Conservation (phyloP, 2,113 vertebrate species). For the Vombatus ursinus region DNA sequence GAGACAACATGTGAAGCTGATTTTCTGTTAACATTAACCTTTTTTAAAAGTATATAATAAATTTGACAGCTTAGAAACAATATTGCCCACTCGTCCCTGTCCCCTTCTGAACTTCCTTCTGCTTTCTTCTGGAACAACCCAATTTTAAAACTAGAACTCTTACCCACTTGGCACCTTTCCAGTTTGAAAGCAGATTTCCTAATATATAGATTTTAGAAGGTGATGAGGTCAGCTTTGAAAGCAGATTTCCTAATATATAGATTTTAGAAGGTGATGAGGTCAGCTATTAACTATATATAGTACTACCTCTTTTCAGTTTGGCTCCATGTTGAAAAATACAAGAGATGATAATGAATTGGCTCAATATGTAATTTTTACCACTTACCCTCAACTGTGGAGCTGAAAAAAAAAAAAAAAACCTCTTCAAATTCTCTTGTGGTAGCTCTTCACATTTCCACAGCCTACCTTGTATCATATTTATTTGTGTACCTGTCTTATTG, state of each 20-base stretch:
- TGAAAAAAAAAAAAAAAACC: background rate
- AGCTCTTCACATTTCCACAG: background rate
- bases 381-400: background rate
- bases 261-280: background rate
- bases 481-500: background rate
- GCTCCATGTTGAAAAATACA: background rate
- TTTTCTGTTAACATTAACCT: background rate
- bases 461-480: background rate
- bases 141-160: constrained; percentile 50
- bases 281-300: background rate
- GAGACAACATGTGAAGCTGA: background rate
- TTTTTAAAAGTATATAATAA: background rate
- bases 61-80: background rate
- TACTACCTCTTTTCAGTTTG: background rate
- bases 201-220: background rate
- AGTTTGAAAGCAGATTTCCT: background rate
- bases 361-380: background rate
- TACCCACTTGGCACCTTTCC: background rate
- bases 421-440: background rate
- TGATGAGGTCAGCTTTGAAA: background rate
- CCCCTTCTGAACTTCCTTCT: background rate
- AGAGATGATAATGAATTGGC: background rate
- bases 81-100: background rate
- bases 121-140: background rate
- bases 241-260: no score